These are phyloP conservation scores for Belonocnema kinseyi DNA, from an alignment of 1,140 invertebrate genomes.

Conservation along the genomic window DNA sequence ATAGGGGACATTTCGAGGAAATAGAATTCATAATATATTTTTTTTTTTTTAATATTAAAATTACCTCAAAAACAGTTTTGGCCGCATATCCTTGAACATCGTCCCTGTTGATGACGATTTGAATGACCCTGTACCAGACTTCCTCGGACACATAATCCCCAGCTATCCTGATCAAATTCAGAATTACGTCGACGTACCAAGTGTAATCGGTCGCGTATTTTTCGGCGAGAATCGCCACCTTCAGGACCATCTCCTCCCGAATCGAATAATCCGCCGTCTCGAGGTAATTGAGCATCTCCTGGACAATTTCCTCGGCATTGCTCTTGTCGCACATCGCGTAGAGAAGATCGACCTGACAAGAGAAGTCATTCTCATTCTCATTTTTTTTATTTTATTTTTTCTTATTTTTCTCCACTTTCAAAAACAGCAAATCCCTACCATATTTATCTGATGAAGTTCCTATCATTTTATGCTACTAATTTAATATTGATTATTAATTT, in stretches of 20 bases:
- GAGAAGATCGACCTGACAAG: slow-evolving; percentile 86
- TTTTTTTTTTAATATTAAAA: no score
- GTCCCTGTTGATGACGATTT: slow-evolving; percentile 99
- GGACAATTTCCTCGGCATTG: slow-evolving; percentile 99
- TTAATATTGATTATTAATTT: no score
- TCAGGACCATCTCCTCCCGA: slow-evolving; percentile 99
- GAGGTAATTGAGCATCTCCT: slow-evolving; percentile 99
- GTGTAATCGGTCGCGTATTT: slow-evolving; percentile 99
- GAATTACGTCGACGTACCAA: slow-evolving; percentile 99
- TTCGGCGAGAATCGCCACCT: slow-evolving; percentile 99
- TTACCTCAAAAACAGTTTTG: slow-evolving; percentile 98
- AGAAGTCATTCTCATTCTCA: no score
- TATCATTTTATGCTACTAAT: no score
- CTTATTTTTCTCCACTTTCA: no score
- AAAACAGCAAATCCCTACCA: no score
- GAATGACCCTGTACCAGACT: slow-evolving; percentile 99
- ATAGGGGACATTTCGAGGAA: no score
- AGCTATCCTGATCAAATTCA: slow-evolving; percentile 99
- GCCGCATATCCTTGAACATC: slow-evolving; percentile 99
- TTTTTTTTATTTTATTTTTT: no score
- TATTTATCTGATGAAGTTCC: no score
- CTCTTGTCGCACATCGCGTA: slow-evolving; percentile 99
- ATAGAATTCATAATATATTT: no score
- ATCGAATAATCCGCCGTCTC: slow-evolving; percentile 99
- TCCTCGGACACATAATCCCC: slow-evolving; percentile 99